Evolutionary conservation across 1,140 invertebrate genomes (phyloP).

Genomic region (Drosophila pallidifrons): DNA sequence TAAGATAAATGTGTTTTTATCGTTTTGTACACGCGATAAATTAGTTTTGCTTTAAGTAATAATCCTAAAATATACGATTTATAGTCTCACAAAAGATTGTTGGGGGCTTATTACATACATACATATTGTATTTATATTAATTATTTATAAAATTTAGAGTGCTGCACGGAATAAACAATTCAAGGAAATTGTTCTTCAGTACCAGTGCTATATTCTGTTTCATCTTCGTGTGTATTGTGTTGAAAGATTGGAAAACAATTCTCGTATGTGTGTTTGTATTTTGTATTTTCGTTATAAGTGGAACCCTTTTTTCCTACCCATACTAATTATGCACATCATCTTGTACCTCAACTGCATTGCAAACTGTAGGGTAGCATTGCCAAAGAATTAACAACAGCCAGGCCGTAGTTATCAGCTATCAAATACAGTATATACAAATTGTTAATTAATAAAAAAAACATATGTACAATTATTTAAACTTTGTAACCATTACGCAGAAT

Average conservation of each 20-base stretch:
- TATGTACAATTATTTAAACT: slow-evolving; percentile 67
- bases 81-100: slow-evolving; percentile 80
- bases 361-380: slow-evolving; percentile 48
- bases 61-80: slow-evolving; percentile 60
- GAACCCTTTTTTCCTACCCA: slow-evolving; percentile 55
- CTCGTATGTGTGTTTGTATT: slow-evolving; percentile 32
- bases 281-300: slow-evolving; percentile 10
- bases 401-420: slow-evolving; percentile 68
- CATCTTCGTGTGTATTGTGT: slow-evolving; percentile 7
- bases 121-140: slow-evolving; percentile 29
- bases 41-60: slow-evolving; percentile 61
- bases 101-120: slow-evolving; percentile 49
- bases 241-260: slow-evolving; percentile 54
- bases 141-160: slow-evolving; percentile 54
- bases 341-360: slow-evolving; percentile 18
- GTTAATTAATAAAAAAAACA: slow-evolving; percentile 65
- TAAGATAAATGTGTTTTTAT: slow-evolving; percentile 66
- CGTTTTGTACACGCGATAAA: slow-evolving; percentile 68
- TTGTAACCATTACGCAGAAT: slow-evolving; percentile 40
- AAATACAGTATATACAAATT: slow-evolving; percentile 17
- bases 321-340: slow-evolving; percentile 62
- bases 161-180: slow-evolving; percentile 43
- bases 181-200: slow-evolving; percentile 21
- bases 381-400: slow-evolving; percentile 66
- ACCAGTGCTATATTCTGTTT: slow-evolving; percentile 36